phyloP scores from a whole-genome alignment of 2,797 vertebrate species.

The Sebastes matsubarae region DNA sequence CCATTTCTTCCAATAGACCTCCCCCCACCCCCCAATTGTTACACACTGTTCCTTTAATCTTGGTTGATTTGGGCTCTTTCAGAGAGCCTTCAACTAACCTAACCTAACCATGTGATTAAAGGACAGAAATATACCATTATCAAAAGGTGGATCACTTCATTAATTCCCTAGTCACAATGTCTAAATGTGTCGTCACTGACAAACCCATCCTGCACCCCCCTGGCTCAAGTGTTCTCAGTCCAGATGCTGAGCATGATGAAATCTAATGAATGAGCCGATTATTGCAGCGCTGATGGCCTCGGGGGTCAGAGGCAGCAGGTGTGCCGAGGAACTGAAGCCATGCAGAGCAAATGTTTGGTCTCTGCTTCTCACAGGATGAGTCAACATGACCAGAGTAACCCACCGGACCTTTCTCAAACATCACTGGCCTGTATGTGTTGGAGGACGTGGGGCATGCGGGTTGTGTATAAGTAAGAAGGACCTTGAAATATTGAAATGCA shows the following conservation, averaged over 20 bases:
- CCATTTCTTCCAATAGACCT: no score
- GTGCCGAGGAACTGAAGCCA: slow-evolving; percentile 43
- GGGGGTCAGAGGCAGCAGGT: slow-evolving; percentile 60
- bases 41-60: no score
- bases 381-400: slow-evolving; percentile 57
- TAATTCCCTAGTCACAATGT: not conserved
- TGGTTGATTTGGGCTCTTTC: not conserved
- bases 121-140: not conserved
- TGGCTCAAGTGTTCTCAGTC: slow-evolving; percentile 15
- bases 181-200: slow-evolving; percentile 9
- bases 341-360: slow-evolving; percentile 66
- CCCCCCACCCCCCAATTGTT: no score
- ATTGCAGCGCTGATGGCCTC: slow-evolving; percentile 32
- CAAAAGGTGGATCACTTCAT: not conserved
- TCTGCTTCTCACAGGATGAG: slow-evolving; percentile 48
- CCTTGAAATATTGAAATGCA: slow-evolving; percentile 43
- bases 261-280: slow-evolving; percentile 47
- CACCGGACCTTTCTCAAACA: slow-evolving; percentile 45
- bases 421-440: not conserved
- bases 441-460: not conserved
- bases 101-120: not conserved
- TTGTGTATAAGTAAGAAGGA: slow-evolving; percentile 17
- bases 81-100: not conserved
- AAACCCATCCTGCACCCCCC: not conserved
- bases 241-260: slow-evolving; percentile 48